Evolutionary conservation across 2,888 invertebrate genomes (phyloP).

Genomic region (Philhelius pedissequus): DNA sequence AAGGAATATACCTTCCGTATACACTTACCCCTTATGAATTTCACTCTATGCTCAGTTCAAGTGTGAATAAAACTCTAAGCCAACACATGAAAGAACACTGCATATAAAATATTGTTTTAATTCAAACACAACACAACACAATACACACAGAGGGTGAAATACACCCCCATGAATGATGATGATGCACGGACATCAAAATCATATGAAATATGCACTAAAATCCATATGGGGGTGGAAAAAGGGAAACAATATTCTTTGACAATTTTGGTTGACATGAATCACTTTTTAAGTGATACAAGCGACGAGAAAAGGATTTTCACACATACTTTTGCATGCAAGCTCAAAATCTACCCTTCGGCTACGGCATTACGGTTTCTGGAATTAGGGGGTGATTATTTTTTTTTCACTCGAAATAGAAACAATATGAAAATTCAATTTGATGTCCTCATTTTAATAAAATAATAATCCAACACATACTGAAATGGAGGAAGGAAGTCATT

Average conservation of each 20-base stretch:
- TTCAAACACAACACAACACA: too few relatives aligned
- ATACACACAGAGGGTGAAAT: conserved; percentile 31
- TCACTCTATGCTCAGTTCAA: conserved; percentile 34
- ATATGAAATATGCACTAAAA: conserved; percentile 47
- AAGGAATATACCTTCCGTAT: conserved; percentile 32
- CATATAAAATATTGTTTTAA: conserved; percentile 54
- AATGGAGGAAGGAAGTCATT: conserved; percentile 74
- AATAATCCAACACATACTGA: conserved; percentile 39
- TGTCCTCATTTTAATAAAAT: conserved; percentile 75
- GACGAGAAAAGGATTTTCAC: conserved; percentile 58
- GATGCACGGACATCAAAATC: neutral
- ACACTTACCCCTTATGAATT: conserved; percentile 49
- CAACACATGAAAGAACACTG: conserved; percentile 31
- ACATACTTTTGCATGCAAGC: neutral
- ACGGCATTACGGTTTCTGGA: neutral
- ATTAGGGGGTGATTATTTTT: conserved; percentile 44
- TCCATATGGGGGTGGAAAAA: neutral
- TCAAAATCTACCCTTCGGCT: conserved; percentile 13
- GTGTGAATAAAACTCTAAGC: conserved; percentile 65
- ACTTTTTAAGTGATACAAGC: conserved; percentile 75
- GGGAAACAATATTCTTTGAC: conserved; percentile 69
- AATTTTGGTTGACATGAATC: conserved; percentile 74
- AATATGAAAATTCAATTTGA: conserved; percentile 78
- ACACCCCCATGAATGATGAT: conserved; percentile 8
- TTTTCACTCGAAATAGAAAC: conserved; percentile 38